Percentiles rank a stretch among this genome's conserved stretches.
Evolutionary conservation across 2,113 vertebrate genomes (phyloP).

Genomic region (Arvicanthis niloticus): DNA sequence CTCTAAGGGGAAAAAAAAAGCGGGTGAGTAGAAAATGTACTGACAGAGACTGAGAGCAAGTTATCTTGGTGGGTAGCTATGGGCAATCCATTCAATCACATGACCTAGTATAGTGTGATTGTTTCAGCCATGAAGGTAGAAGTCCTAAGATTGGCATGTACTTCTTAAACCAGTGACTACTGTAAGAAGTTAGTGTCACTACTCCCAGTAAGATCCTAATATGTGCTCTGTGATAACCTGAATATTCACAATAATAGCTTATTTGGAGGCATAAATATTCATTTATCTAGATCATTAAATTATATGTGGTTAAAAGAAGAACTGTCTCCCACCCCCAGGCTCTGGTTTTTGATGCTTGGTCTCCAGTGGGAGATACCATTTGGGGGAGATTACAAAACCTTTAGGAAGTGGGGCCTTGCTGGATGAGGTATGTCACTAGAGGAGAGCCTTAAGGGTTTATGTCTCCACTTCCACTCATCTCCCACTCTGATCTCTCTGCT

Average conservation of each 20-base stretch:
- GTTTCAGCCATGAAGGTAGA: conserved; percentile 38
- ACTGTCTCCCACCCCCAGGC: not conserved
- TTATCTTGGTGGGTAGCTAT: not conserved
- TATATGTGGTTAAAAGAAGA: conserved; percentile 23
- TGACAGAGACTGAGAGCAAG: not conserved
- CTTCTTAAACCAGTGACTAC: conserved; percentile 51
- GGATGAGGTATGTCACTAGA: not conserved
- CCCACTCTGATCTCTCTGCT: not conserved
- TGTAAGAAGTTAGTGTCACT: not conserved
- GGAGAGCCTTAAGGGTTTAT: not conserved
- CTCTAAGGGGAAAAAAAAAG: not conserved
- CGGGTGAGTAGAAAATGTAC: not conserved
- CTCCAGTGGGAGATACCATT: not conserved
- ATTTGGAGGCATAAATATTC: conserved; percentile 26
- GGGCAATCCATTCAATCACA: not conserved
- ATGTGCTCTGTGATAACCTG: not conserved
- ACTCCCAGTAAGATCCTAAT: not conserved
- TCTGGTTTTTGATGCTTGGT: conserved; percentile 19
- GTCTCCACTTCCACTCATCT: too few species aligned
- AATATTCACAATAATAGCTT: not conserved
- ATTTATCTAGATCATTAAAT: conserved; percentile 46
- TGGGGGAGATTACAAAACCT: not conserved
- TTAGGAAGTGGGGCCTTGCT: not conserved
- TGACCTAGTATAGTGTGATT: not conserved
- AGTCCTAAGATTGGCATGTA: not conserved